Percentiles rank a stretch among this genome's conserved stretches.
Evolutionary conservation across 1,140 invertebrate species (phyloP).

Genomic region (Ceratosolen fusciceps): DNA sequence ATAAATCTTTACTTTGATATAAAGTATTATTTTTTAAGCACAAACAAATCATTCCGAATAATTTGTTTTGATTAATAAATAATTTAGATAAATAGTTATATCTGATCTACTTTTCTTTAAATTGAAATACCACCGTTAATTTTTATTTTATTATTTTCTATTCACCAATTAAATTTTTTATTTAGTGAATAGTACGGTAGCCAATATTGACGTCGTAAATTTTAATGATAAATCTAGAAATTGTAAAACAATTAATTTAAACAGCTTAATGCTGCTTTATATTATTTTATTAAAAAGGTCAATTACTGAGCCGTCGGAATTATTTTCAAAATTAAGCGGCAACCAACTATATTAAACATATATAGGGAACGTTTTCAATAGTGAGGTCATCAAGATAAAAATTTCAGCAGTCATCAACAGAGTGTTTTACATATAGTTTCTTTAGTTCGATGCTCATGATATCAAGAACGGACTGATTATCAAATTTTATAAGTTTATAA

Average conservation of each 20-base stretch:
- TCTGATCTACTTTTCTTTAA: background rate
- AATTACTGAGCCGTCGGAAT: conserved; percentile 39
- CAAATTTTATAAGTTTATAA: background rate
- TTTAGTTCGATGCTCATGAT: background rate
- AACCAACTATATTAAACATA: conserved; percentile 29
- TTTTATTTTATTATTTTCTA: conserved; percentile 27
- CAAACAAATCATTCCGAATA: background rate
- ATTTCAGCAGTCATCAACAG: background rate
- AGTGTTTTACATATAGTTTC: background rate
- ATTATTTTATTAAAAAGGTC: conserved; percentile 30
- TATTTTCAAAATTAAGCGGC: conserved; percentile 28
- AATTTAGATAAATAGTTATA: conserved; percentile 22
- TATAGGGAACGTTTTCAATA: conserved; percentile 19
- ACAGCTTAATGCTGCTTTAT: conserved; percentile 15
- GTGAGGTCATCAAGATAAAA: background rate
- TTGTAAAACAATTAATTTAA: conserved; percentile 7
- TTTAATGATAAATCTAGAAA: conserved; percentile 13
- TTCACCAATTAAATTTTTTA: conserved; percentile 36
- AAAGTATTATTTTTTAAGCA: background rate
- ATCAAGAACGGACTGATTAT: background rate
- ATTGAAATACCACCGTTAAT: conserved; percentile 18
- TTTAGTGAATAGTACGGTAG: conserved; percentile 14
- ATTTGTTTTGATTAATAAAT: background rate
- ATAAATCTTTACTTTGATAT: background rate
- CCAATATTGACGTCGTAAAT: background rate